Conservation (phyloP, 2,797 vertebrate genomes). For the Triplophysa bombifrons region DNA sequence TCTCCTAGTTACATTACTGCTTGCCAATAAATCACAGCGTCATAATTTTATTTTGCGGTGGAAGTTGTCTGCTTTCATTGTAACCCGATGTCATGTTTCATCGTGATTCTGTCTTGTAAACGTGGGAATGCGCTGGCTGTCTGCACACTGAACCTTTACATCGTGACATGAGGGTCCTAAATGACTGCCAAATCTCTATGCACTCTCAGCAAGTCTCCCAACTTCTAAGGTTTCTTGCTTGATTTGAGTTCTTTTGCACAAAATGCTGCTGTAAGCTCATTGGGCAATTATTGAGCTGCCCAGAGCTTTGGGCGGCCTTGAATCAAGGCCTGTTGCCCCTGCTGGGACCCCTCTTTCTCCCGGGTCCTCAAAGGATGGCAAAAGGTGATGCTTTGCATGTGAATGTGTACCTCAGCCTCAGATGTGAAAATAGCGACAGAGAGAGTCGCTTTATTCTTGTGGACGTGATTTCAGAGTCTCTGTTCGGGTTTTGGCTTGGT, state of each 20-base stretch:
- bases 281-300: conserved; percentile 28
- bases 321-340: conserved; percentile 21
- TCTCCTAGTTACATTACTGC: conserved; percentile 29
- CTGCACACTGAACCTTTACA: not conserved
- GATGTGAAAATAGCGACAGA: conserved; percentile 32
- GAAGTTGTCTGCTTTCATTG: conserved; percentile 26
- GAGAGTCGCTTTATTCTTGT: conserved; percentile 24
- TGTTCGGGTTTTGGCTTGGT: conserved; percentile 21
- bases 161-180: not conserved
- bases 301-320: conserved; percentile 15
- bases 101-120: conserved; percentile 32
- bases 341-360: conserved; percentile 31
- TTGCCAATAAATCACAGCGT: conserved; percentile 30
- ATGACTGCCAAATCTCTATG: not conserved
- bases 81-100: conserved; percentile 26
- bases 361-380: conserved; percentile 25
- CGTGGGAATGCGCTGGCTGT: not conserved
- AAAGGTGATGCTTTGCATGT: conserved; percentile 44
- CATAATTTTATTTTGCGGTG: conserved; percentile 28
- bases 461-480: conserved; percentile 41
- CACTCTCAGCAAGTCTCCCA: conserved; percentile 4
- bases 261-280: conserved; percentile 24
- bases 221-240: conserved; percentile 9
- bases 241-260: conserved; percentile 8
- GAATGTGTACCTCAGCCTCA: conserved; percentile 32